phyloP scores from a whole-genome alignment of 2,888 invertebrate species.

The Tridacna crocea region DNA sequence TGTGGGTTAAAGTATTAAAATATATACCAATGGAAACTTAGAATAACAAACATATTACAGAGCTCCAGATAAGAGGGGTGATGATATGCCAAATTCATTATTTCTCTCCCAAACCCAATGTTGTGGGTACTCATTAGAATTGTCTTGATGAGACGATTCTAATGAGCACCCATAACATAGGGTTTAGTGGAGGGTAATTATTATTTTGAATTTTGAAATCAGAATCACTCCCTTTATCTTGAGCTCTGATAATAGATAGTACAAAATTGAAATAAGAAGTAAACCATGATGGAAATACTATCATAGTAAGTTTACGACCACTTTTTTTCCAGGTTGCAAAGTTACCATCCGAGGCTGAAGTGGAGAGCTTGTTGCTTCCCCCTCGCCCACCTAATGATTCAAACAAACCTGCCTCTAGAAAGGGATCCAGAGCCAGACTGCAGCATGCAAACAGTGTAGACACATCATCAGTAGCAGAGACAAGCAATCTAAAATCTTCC shows the following conservation, averaged over 20 bases:
- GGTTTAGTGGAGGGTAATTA: too few species aligned
- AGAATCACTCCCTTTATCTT: too few species aligned
- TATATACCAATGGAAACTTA: not conserved
- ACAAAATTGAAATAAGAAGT: too few species aligned
- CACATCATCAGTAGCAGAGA: slow-evolving; percentile 37
- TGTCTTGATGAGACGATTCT: too few species aligned
- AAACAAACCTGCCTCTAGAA: slow-evolving; percentile 71
- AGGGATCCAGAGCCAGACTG: slow-evolving; percentile 66
- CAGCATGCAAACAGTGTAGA: slow-evolving; percentile 73
- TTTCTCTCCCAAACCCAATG: too few species aligned
- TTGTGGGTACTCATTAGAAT: too few species aligned
- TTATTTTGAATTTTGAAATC: too few species aligned
- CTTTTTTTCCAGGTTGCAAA: slow-evolving; percentile 67
- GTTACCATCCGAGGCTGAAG: slow-evolving; percentile 72
- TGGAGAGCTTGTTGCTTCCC: slow-evolving; percentile 74
- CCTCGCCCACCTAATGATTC: slow-evolving; percentile 81
- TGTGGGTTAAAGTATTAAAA: not conserved
- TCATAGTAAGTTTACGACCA: too few species aligned
- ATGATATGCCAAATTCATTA: too few species aligned
- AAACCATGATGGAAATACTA: too few species aligned
- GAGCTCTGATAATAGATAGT: not conserved
- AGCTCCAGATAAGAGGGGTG: too few species aligned
- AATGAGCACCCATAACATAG: too few species aligned
- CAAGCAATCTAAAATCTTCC: slow-evolving; percentile 27
- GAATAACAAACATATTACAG: not conserved